Percentiles rank a stretch among this genome's conserved stretches.
phyloP scores from a whole-genome alignment of 2,113 vertebrate species.

The Willisornis vidua region DNA sequence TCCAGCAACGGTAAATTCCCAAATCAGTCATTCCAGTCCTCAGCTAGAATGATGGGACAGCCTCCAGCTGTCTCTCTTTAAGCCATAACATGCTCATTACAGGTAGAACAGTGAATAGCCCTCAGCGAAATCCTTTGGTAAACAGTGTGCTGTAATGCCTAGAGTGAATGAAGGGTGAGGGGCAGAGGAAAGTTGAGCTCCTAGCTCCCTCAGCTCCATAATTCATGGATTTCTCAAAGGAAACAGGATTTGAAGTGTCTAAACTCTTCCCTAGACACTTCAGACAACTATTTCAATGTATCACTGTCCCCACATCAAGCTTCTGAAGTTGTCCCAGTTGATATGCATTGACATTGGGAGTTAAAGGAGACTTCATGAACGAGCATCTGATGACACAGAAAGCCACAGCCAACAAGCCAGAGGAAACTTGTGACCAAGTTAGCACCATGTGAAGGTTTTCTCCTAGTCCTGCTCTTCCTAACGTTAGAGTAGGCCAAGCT shows the following conservation, averaged over 20 bases:
- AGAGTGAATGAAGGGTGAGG: background rate
- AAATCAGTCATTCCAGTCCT: background rate
- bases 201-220: background rate
- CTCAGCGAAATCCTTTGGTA: background rate
- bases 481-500: background rate
- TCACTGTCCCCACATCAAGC: background rate
- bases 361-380: background rate
- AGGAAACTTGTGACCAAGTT: background rate
- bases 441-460: background rate
- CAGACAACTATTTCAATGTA: background rate
- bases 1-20: background rate
- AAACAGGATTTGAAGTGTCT: background rate
- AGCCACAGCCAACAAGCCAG: background rate
- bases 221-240: background rate
- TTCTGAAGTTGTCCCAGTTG: fast-evolving
- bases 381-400: background rate
- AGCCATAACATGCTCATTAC: background rate
- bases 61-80: background rate
- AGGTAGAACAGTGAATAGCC: background rate
- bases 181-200: background rate
- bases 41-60: background rate
- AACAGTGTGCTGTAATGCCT: background rate
- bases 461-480: background rate
- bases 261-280: background rate
- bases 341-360: background rate